Base-by-base conservation (phyloP, 2,888 invertebrate species). In the Volucella inanis region DNA sequence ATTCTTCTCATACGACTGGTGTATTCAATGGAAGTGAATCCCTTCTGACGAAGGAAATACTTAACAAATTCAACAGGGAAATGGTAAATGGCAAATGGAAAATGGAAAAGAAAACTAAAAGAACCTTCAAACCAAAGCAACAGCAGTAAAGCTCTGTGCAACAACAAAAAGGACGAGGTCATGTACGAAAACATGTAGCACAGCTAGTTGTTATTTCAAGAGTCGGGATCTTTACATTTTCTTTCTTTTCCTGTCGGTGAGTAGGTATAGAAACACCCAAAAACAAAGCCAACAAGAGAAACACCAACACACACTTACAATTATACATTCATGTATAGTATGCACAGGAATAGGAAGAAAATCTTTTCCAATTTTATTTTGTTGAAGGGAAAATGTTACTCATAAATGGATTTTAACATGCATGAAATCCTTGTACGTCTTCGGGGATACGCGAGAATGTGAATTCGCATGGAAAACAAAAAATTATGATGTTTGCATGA, bases 371-470 rank as follows among this genome's bases (percentile, higher is more conserved):
- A 68, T 83, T 72, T 79, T 61, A 49, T 72, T 62, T 79, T 38
- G 62, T 57, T 57, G 47, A 83, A 49, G 52, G 62, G 52, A 83
- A 83, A 79, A 78, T 76, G 61, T 39, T 54, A 57, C 72, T 83
- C 74, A 79, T 83, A 83, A 83, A 83, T 79, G 79, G 83, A 79
- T 83, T 79, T 83, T 83, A 74, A 39, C 83, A 83, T 83, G 83
- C 83, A 79, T 83, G 83, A 83, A 82, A 83, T 83, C 83, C 79
- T 83, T 83, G 83, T 79, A 70, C 74, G 74, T 83, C 83, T 83
- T 78, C 74, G 47, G 83, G 83, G 83, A 83, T 79, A 74, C 83
- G 74, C 72, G 79, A 79, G 70, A 70, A 74, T 83, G 79, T 83
- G 74, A 83, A 83, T 74, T 74, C 79, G 59, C 43, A 70, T 74